These are phyloP conservation scores for Fistularia commersonii DNA, from an alignment of 2,797 vertebrate genomes.

Conservation along the genomic window DNA sequence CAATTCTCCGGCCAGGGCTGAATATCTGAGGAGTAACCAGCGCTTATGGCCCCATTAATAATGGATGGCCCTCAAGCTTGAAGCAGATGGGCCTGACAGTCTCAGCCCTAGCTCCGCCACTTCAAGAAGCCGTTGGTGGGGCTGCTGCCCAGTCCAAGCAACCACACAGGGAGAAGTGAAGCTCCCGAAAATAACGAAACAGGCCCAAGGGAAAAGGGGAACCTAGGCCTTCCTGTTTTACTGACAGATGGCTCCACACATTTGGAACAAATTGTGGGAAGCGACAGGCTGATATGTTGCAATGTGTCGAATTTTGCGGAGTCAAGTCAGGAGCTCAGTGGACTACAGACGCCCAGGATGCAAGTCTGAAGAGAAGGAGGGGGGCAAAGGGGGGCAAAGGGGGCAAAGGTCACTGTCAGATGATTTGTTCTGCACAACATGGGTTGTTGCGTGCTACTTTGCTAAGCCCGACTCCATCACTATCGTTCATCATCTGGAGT, in stretches of 20 bases:
- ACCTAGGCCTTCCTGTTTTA: slow-evolving; percentile 88
- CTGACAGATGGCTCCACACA: slow-evolving; percentile 86
- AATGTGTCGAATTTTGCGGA: slow-evolving; percentile 61
- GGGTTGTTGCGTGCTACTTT: slow-evolving; percentile 40
- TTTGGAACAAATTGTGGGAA: slow-evolving; percentile 83
- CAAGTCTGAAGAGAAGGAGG: slow-evolving; percentile 27
- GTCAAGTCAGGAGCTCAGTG: slow-evolving; percentile 50
- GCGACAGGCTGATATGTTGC: slow-evolving; percentile 70
- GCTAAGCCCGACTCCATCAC: slow-evolving; percentile 12
- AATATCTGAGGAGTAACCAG: slow-evolving; percentile 89
- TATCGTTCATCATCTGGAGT: slow-evolving; percentile 59
- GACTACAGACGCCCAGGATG: slow-evolving; percentile 64
- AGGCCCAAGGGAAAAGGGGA: slow-evolving; percentile 83
- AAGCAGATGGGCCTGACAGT: slow-evolving; percentile 89
- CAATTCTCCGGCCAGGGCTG: slow-evolving; percentile 91
- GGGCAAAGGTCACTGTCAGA: slow-evolving; percentile 66
- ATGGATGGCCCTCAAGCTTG: slow-evolving; percentile 89
- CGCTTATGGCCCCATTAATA: slow-evolving; percentile 92
- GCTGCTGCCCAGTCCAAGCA: slow-evolving; percentile 65
- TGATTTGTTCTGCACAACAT: slow-evolving; percentile 60
- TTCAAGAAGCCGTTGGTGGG: slow-evolving; percentile 77
- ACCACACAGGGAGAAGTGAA: slow-evolving; percentile 79
- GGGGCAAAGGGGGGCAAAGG: slow-evolving; percentile 43
- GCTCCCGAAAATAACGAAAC: slow-evolving; percentile 82
- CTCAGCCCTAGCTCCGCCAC: slow-evolving; percentile 76